These are phyloP conservation scores for Xestia c-nigrum DNA, from an alignment of 2,888 invertebrate genomes.

Conservation along the genomic window DNA sequence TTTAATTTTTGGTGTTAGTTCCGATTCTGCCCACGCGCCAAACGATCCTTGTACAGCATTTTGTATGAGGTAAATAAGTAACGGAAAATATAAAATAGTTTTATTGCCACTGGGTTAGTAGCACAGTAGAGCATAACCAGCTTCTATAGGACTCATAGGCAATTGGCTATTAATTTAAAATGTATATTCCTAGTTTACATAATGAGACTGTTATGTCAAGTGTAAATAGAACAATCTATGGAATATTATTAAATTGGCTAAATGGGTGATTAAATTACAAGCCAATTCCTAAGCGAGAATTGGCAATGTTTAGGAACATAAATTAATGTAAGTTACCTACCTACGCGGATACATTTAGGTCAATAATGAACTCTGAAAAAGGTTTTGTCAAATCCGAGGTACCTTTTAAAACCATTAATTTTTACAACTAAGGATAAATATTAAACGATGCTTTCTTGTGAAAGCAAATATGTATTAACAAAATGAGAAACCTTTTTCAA, in stretches of 20 bases:
- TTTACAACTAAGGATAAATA: neutral
- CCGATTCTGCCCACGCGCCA: neutral
- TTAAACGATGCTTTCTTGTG: neutral
- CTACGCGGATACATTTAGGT: neutral
- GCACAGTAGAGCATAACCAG: slow-evolving; percentile 33
- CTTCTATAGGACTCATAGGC: slow-evolving; percentile 2
- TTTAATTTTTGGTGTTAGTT: neutral
- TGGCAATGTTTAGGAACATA: slow-evolving; percentile 10
- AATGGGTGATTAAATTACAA: slow-evolving; percentile 9
- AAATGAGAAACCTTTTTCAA: neutral
- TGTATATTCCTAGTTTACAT: slow-evolving; percentile 11
- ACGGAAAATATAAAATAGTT: slow-evolving; percentile 15
- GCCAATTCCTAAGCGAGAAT: slow-evolving; percentile 10
- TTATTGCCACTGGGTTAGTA: slow-evolving; percentile 36
- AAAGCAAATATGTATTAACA: neutral
- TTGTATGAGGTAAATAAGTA: neutral
- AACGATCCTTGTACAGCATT: neutral
- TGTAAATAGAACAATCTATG: slow-evolving; percentile 20
- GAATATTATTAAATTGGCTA: slow-evolving; percentile 8
- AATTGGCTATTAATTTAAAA: slow-evolving; percentile 21
- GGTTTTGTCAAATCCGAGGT: neutral
- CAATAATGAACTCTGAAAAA: neutral
- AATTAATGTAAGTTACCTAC: neutral
- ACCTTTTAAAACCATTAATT: neutral
- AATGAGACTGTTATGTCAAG: slow-evolving; percentile 7